These are phyloP conservation scores for Odontamblyopus rebecca DNA, from an alignment of 2,797 vertebrate genomes.

Conservation along the genomic window DNA sequence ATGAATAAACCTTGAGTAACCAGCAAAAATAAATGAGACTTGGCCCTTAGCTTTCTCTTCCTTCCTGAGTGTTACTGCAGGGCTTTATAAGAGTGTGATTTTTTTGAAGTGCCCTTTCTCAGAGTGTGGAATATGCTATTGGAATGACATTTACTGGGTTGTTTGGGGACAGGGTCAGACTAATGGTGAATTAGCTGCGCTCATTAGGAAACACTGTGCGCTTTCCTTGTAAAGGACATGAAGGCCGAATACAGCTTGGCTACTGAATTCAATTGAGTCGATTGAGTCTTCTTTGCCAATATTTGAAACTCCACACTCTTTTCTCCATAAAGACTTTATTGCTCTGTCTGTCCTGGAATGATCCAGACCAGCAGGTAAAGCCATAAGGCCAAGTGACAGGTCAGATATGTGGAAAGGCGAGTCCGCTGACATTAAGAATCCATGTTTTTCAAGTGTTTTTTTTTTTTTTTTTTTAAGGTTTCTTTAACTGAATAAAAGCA, in stretches of 20 bases:
- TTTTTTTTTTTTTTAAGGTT: too few species aligned
- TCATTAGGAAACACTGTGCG: not conserved
- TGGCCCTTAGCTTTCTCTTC: not conserved
- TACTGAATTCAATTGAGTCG: not conserved
- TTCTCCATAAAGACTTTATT: too few species aligned
- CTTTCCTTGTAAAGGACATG: not conserved
- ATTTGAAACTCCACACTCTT: not conserved
- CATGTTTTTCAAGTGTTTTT: too few species aligned
- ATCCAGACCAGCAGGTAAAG: too few species aligned
- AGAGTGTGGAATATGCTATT: not conserved
- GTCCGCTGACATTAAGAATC: too few species aligned
- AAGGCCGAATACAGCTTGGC: not conserved
- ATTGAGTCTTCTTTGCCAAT: not conserved
- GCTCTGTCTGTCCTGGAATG: too few species aligned
- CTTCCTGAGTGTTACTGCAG: not conserved
- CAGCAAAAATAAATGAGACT: conserved; percentile 46
- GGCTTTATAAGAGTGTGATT: conserved; percentile 1
- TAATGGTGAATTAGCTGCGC: not conserved
- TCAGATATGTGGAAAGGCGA: too few species aligned
- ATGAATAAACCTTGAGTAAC: conserved; percentile 53
- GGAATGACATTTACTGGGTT: conserved; percentile 9
- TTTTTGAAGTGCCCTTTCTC: conserved; percentile 3
- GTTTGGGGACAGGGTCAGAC: not conserved
- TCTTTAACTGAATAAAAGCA: too few species aligned
- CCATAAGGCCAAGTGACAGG: too few species aligned